Percentiles rank a stretch among this genome's conserved stretches.
Evolutionary conservation across 2,797 vertebrate genomes (phyloP).

Genomic region (Gallinago solitaria): DNA sequence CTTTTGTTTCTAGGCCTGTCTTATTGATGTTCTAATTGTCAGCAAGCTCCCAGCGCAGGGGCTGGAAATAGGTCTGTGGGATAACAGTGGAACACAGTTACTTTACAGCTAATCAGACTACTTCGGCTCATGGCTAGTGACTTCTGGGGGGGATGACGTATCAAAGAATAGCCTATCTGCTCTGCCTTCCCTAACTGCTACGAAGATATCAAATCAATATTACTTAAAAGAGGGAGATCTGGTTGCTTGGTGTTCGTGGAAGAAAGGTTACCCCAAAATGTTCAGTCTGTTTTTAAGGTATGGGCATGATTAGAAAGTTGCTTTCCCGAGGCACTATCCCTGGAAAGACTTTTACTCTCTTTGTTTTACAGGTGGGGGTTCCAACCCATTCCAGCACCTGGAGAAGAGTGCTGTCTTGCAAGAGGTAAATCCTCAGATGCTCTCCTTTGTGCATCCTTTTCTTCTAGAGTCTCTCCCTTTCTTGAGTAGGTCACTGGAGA

Average conservation of each 20-base stretch:
- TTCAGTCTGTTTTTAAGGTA: neutral
- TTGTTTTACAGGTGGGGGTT: constrained; percentile 75
- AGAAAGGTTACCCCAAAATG: neutral
- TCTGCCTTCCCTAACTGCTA: neutral
- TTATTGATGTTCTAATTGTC: neutral
- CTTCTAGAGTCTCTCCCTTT: neutral
- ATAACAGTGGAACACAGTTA: neutral
- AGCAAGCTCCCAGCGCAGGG: neutral
- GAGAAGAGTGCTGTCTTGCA: constrained; percentile 85
- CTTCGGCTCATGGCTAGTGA: neutral
- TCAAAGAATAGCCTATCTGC: neutral
- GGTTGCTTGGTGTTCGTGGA: neutral
- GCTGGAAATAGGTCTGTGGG: neutral
- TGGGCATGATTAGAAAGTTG: neutral
- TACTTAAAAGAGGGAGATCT: neutral
- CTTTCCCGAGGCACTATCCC: neutral
- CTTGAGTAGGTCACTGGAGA: neutral
- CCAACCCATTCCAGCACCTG: constrained; percentile 83
- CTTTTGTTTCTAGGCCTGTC: neutral
- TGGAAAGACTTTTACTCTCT: neutral
- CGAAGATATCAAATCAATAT: neutral
- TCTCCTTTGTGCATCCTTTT: neutral
- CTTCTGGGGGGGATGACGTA: neutral
- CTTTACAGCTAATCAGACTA: neutral
- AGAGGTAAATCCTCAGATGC: constrained; percentile 72